Percentiles rank a stretch among this genome's conserved stretches.
phyloP scores from a whole-genome alignment of 2,888 invertebrate species.

The Teleogryllus oceanicus region DNA sequence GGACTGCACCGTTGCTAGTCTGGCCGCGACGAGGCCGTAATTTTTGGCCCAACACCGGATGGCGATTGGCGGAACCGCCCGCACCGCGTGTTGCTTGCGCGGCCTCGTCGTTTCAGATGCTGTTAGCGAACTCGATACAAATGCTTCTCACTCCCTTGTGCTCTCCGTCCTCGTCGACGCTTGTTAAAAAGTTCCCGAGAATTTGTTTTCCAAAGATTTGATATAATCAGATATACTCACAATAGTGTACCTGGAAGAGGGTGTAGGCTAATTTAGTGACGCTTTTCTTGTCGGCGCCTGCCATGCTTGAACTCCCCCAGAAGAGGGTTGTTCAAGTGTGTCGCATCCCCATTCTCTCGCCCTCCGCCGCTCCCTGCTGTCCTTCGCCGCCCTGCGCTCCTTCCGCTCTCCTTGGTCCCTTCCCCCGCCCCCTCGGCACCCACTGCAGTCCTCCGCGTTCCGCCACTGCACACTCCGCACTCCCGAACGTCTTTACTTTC shows the following conservation, averaged over 20 bases:
- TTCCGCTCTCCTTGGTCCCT: too few relatives aligned
- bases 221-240: slow-evolving; percentile 11
- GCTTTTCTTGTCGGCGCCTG: too few relatives aligned
- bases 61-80: background rate
- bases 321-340: too few relatives aligned
- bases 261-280: background rate
- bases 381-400: too few relatives aligned
- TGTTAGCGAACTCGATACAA: too few relatives aligned
- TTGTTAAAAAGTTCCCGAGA: background rate
- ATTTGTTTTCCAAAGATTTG: background rate
- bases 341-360: too few relatives aligned
- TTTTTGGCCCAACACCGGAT: background rate
- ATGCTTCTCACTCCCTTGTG: background rate
- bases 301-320: too few relatives aligned
- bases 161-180: background rate
- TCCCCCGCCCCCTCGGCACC: too few relatives aligned
- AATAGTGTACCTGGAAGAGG: background rate
- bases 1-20: background rate
- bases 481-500: background rate
- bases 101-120: background rate
- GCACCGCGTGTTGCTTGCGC: background rate
- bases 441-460: too few relatives aligned
- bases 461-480: background rate
- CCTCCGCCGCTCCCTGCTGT: too few relatives aligned
- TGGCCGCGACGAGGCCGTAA: background rate